Percentiles rank a stretch among this genome's conserved stretches.
phyloP scores from a whole-genome alignment of 2,113 vertebrate species.

The Tiliqua scincoides region DNA sequence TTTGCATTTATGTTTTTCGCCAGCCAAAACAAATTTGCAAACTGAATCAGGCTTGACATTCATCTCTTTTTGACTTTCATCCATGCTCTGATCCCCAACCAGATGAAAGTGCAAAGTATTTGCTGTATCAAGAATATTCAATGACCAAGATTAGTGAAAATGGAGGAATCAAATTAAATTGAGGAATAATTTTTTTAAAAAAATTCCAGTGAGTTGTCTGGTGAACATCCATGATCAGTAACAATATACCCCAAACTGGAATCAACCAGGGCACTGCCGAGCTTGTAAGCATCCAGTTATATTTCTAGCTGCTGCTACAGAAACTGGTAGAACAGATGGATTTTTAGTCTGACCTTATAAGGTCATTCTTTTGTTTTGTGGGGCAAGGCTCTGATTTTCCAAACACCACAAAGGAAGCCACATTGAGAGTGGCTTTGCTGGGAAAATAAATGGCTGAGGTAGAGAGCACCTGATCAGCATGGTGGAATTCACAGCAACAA shows the following conservation, averaged over 20 bases:
- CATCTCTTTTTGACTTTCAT: too few relatives aligned
- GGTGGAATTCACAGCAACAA: neutral
- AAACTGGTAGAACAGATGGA: too few relatives aligned
- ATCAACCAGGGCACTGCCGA: neutral
- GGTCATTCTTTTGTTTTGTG: neutral
- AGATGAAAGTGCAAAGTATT: too few relatives aligned
- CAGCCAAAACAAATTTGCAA: too few relatives aligned
- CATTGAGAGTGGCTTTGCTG: neutral
- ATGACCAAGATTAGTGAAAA: too few relatives aligned
- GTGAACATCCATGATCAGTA: neutral
- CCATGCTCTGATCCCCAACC: too few relatives aligned
- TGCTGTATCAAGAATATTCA: too few relatives aligned
- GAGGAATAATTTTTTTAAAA: too few relatives aligned
- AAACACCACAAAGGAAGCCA: neutral
- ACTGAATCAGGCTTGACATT: too few relatives aligned
- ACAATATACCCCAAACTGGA: neutral
- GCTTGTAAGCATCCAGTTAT: neutral
- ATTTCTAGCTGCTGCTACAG: neutral
- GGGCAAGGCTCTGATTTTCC: neutral
- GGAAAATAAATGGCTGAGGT: neutral
- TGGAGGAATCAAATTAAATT: too few relatives aligned
- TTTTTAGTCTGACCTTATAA: neutral
- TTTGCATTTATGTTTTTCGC: too few relatives aligned
- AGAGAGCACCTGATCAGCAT: neutral
- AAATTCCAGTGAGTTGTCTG: too few relatives aligned